Percentiles rank a stretch among this genome's conserved stretches.
These are phyloP conservation scores for Prietella phreatophila DNA, from an alignment of 2,113 vertebrate species.

Conservation along the genomic window DNA sequence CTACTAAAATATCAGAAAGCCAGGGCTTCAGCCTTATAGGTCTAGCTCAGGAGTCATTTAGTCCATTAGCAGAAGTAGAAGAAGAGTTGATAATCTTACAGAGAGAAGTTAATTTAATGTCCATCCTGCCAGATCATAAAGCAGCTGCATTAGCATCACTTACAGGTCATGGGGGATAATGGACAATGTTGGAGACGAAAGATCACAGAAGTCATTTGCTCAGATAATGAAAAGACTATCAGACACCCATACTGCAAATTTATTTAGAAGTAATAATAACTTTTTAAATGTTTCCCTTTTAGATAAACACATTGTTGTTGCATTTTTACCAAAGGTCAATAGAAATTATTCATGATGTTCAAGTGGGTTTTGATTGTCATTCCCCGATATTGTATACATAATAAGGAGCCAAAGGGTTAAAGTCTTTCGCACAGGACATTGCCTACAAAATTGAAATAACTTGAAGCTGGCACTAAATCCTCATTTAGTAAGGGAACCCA, in stretches of 20 bases:
- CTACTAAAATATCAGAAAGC: not conserved
- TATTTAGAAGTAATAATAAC: slow-evolving; percentile 5
- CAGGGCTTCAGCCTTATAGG: not conserved
- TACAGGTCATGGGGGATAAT: slow-evolving; percentile 32
- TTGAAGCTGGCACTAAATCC: not conserved
- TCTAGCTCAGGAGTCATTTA: slow-evolving; percentile 6
- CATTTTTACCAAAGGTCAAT: not conserved
- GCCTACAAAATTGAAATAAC: not conserved
- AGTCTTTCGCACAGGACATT: not conserved
- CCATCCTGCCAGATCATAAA: slow-evolving; percentile 41
- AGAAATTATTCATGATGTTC: not conserved
- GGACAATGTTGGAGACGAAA: slow-evolving; percentile 25
- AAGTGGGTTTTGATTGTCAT: too few relatives aligned
- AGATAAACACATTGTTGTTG: not conserved
- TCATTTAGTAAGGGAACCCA: too few relatives aligned
- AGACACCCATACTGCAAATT: not conserved
- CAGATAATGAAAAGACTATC: slow-evolving; percentile 18
- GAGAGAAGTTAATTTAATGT: slow-evolving; percentile 35
- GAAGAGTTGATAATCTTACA: slow-evolving; percentile 20
- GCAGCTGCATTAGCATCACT: slow-evolving; percentile 31
- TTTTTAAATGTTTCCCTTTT: not conserved
- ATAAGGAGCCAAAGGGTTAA: not conserved
- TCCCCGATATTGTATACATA: too few relatives aligned
- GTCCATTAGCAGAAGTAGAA: not conserved
- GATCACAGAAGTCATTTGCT: slow-evolving; percentile 12